Evolutionary conservation across 1,140 invertebrate species (phyloP), one percentile per base, ranked within the genome.

Genomic region (Ostrea denselamellosa): DNA sequence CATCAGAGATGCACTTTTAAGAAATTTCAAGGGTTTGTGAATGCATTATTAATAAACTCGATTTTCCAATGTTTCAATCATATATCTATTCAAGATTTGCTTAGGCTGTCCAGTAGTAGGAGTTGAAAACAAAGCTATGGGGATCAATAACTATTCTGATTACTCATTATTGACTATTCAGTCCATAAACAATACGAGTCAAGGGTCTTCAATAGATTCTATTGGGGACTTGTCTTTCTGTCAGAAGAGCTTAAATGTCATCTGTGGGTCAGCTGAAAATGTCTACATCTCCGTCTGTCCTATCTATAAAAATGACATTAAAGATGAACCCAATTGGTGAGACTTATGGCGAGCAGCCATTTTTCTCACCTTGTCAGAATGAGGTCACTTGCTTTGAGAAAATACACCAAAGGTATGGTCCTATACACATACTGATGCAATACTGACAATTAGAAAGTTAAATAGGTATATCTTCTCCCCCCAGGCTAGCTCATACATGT

Each of bases 281-380:
- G 28, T 77, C 22, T 77, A 8, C 65, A 25, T 71, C 65, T 71
- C 12, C 14, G 25, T 28, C 68, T 12, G 68, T 77, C 68, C 68
- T 25, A 28, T 77, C 68, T 25, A 28, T 77, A 34, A 77, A 77
- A 25, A 28, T 9, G 14, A 22, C 9, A 77, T 34, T 28, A 77
- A 25, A 77, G 68, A 8, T 34, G 68, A 77, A 77, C 68, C 28
- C 9, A 28, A 25, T 25, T 10, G n/a, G 8, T 77, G 58, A 62
- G 12, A 44, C 34, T 44, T 5, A 44, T 44, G 34, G 34, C 5
- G 34, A 44, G 68, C 68, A 28, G 68, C 25, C 68, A 77, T 77
- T 77, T 77, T 25, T 77, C 68, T 34, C 68, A 77, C 68, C 68
- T 77, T 77, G 28, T 77, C 68, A 77, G 25, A 77, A 77, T 77